These are phyloP conservation scores for Lepisosteus osseus DNA, from an alignment of 2,113 vertebrate genomes.

Conservation along the genomic window DNA sequence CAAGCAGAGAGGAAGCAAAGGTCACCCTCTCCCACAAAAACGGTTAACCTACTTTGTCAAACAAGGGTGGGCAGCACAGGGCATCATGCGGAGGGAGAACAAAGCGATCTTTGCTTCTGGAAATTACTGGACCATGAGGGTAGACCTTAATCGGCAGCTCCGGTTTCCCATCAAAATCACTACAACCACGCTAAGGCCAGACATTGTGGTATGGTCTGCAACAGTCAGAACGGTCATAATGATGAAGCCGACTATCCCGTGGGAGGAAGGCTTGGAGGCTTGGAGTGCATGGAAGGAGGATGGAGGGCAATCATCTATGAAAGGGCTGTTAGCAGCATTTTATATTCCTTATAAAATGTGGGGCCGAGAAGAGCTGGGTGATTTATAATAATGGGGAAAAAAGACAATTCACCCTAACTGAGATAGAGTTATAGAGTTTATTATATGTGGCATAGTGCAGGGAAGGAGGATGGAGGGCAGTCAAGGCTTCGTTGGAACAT, in stretches of 20 bases:
- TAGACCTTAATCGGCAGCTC: neutral
- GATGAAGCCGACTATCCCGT: neutral
- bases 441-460: too few species aligned
- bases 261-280: neutral
- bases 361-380: too few species aligned
- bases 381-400: too few species aligned
- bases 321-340: neutral
- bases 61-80: neutral
- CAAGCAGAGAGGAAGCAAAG: neutral
- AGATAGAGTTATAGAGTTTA: neutral
- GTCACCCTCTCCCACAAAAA: neutral
- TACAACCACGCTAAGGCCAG: neutral
- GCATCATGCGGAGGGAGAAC: neutral
- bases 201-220: neutral
- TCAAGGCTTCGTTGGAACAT: neutral
- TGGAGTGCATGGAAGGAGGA: neutral
- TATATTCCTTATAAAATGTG: too few species aligned
- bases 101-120: neutral
- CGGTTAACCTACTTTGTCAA: neutral
- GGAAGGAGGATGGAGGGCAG: neutral
- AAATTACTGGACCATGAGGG: neutral
- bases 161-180: neutral
- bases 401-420: neutral
- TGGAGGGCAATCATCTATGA: conserved; percentile 8
- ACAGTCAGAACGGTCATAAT: neutral